Conservation (phyloP, 2,113 vertebrate genomes). For the Gambusia affinis region DNA sequence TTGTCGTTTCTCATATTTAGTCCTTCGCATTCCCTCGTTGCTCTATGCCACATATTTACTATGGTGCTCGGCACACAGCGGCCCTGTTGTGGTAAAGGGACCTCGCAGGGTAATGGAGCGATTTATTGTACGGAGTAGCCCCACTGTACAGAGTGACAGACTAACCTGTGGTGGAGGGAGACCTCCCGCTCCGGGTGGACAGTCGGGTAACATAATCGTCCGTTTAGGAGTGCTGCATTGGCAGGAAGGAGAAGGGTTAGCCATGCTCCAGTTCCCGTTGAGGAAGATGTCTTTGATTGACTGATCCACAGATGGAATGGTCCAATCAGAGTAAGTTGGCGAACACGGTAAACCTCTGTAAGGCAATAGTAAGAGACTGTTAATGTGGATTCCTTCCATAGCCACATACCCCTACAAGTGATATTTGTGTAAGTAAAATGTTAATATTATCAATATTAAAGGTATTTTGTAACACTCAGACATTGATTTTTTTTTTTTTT, state of each 20-base stretch:
- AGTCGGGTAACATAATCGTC: constrained; percentile 90
- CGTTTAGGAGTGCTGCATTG: constrained; percentile 88
- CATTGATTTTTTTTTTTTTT: background rate
- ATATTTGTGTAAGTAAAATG: background rate
- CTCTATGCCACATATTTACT: background rate
- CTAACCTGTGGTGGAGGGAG: constrained; percentile 91
- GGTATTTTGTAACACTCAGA: background rate
- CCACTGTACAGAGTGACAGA: background rate
- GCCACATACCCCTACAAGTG: background rate
- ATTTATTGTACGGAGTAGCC: background rate
- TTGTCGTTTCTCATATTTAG: constrained; percentile 31
- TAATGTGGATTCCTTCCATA: background rate
- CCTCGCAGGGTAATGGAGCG: background rate
- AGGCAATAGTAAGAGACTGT: background rate
- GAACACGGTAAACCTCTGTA: constrained; percentile 73
- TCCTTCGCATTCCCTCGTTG: background rate
- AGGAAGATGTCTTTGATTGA: constrained; percentile 84
- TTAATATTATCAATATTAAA: background rate
- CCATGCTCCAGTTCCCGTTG: constrained; percentile 93
- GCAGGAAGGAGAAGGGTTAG: constrained; percentile 91
- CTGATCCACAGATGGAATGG: constrained; percentile 81
- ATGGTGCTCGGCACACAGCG: background rate
- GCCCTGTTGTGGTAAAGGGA: background rate
- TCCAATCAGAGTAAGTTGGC: constrained; percentile 79
- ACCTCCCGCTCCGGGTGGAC: constrained; percentile 89